phyloP scores from a whole-genome alignment of 1,140 invertebrate species.

The Leptopilina boulardi region DNA sequence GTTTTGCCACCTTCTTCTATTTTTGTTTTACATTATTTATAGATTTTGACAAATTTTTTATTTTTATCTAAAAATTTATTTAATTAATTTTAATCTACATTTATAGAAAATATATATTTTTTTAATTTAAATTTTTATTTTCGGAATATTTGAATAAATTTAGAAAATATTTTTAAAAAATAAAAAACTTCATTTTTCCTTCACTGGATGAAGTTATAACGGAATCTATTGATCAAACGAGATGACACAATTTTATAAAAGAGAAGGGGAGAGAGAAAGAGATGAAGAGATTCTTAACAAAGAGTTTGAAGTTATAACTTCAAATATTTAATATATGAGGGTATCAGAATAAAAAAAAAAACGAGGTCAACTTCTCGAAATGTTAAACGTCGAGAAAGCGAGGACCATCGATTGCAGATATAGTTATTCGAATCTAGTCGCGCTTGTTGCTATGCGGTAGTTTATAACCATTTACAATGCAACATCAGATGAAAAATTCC shows the following conservation, averaged over 20 bases:
- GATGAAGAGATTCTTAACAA: background rate
- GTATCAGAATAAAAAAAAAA: slow-evolving; percentile 12
- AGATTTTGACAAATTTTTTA: background rate
- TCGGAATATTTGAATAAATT: no score
- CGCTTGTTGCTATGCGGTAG: slow-evolving; percentile 29
- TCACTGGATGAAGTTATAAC: no score
- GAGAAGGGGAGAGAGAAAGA: background rate
- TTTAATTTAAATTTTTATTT: no score
- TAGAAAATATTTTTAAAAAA: no score
- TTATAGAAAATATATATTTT: background rate
- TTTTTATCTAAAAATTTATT: background rate
- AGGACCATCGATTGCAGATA: slow-evolving; percentile 29
- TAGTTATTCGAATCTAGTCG: slow-evolving; percentile 25
- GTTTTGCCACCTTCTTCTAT: background rate
- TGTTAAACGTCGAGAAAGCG: slow-evolving; percentile 28
- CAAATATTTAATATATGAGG: background rate
- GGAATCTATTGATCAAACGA: background rate
- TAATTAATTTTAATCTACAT: background rate
- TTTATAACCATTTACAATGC: slow-evolving; percentile 18
- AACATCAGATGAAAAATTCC: slow-evolving; percentile 8
- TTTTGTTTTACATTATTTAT: background rate
- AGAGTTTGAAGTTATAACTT: background rate
- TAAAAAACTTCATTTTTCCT: no score
- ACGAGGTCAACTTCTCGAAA: slow-evolving; percentile 29
- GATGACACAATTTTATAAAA: background rate